Base-by-base conservation (phyloP, 1,140 invertebrate genomes). In the Drosophila sp. region DNA sequence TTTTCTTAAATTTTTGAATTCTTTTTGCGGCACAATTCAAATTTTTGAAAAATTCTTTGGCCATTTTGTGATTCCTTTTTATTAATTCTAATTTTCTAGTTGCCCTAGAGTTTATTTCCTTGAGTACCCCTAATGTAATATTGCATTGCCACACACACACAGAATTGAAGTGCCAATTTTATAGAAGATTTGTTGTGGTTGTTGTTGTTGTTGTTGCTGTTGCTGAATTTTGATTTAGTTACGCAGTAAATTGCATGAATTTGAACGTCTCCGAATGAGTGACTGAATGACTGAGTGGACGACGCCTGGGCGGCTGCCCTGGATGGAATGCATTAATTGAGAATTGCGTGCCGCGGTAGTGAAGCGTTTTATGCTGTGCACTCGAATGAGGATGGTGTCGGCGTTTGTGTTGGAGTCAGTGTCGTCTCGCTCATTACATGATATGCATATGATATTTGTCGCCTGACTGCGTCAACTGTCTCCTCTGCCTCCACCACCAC, bases 391-490 rank as follows among this genome's bases (percentile, higher is more conserved):
- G 44, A 44, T 17, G 44, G 23, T 47, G 44, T 23, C n/a, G 41
- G 5, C 7, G 44, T 6, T 50, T 25, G 23, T 10, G 44, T 27
- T 50, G 66, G 44, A 40, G 66, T 61, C 47, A 58, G 66, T 70
- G 71, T 66, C 69, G 55, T 56, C 56, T 68, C 79, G 82, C 83
- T 87, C 78, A 82, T 83, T 86, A 86, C 65, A 89, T 89, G 84
- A 90, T 89, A 80, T 89, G 84, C 84, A 89, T 89, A 89, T 89
- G 80, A 83, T 83, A 87, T 87, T 80, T 80, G 79, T 83, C 84
- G 83, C 83, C 72, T 79, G 66, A 56, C 70, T 87, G 80, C 82
- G 30, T 73, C 41, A 60, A 11, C 70, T 65, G 63, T 44, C 41
- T 76, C 60, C 54, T 40, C 6, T 38, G 41, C n/a, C 23, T 25